Evolutionary conservation across 2,113 vertebrate species (phyloP).

Genomic region (Eleginops maclovinus): DNA sequence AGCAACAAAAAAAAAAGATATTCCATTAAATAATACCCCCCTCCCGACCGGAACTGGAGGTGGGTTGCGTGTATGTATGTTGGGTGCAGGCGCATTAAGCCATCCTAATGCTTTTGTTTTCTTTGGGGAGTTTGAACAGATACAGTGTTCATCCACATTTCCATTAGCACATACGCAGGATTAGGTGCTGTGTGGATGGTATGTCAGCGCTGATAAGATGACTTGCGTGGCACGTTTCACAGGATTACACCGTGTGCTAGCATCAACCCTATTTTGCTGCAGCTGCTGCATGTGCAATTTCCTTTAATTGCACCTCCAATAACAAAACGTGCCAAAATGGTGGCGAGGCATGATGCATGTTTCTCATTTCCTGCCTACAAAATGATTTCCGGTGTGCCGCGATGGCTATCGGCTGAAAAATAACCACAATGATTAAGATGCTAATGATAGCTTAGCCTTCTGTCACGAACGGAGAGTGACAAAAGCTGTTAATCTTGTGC

Average conservation of each 20-base stretch:
- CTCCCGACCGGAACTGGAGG: constrained; percentile 50
- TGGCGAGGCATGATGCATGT: constrained; percentile 7
- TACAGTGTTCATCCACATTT: constrained; percentile 47
- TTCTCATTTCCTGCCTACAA: constrained; percentile 33
- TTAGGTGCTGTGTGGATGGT: constrained; percentile 61
- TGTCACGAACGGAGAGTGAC: constrained; percentile 31
- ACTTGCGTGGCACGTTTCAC: constrained; percentile 57
- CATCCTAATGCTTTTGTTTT: constrained; percentile 57
- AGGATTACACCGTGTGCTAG: constrained; percentile 53
- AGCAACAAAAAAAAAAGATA: constrained; percentile 48
- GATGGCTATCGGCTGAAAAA: constrained; percentile 50
- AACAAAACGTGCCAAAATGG: constrained; percentile 17
- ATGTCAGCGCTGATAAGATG: constrained; percentile 64
- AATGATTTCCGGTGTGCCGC: constrained; percentile 9
- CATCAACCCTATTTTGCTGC: constrained; percentile 32
- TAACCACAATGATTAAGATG: constrained; percentile 50
- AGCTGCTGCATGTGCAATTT: constrained; percentile 21
- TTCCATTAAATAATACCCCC: constrained; percentile 69
- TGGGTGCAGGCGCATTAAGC: constrained; percentile 49
- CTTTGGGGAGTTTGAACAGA: constrained; percentile 47
- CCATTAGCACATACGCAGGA: constrained; percentile 68
- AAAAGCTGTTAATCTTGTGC: constrained; percentile 41
- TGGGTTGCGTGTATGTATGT: constrained; percentile 15
- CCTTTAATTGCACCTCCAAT: not conserved
- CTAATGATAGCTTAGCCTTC: constrained; percentile 66